phyloP scores from a whole-genome alignment of 2,888 invertebrate genomes.

The Polia nebulosa region DNA sequence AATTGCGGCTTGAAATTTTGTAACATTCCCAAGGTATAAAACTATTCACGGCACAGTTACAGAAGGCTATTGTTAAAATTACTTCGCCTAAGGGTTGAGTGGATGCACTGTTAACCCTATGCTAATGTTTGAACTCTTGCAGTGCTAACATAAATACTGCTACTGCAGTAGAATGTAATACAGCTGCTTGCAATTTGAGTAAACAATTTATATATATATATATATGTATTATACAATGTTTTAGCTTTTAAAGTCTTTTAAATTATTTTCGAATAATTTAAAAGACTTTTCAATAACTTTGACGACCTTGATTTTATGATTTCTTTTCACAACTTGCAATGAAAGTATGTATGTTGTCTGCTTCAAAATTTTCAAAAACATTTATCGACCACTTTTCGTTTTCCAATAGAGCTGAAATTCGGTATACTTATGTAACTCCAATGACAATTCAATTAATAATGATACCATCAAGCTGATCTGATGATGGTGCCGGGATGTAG shows the following conservation, averaged over 20 bases:
- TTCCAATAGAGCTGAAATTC: too few relatives aligned
- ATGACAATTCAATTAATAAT: too few relatives aligned
- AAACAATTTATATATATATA: neutral
- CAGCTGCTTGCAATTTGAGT: neutral
- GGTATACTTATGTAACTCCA: too few relatives aligned
- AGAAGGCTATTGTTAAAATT: slow-evolving; percentile 15
- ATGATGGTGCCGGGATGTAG: too few relatives aligned
- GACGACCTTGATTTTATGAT: neutral
- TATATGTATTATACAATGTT: too few relatives aligned
- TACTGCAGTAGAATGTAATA: neutral
- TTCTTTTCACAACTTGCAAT: too few relatives aligned
- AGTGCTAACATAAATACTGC: neutral
- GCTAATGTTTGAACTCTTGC: neutral
- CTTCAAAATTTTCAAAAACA: too few relatives aligned
- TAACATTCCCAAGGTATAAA: neutral
- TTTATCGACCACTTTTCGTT: too few relatives aligned
- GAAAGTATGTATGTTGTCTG: too few relatives aligned
- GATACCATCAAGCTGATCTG: too few relatives aligned
- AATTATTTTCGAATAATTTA: too few relatives aligned
- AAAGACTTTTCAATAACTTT: too few relatives aligned
- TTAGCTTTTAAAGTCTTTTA: neutral
- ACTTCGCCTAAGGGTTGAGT: neutral
- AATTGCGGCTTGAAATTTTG: slow-evolving; percentile 25
- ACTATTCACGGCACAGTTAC: neutral
- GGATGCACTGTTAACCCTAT: neutral